Percentiles rank a stretch among this genome's conserved stretches.
phyloP scores from a whole-genome alignment of 2,888 invertebrate genomes.

The Tanytarsus gracilentus region DNA sequence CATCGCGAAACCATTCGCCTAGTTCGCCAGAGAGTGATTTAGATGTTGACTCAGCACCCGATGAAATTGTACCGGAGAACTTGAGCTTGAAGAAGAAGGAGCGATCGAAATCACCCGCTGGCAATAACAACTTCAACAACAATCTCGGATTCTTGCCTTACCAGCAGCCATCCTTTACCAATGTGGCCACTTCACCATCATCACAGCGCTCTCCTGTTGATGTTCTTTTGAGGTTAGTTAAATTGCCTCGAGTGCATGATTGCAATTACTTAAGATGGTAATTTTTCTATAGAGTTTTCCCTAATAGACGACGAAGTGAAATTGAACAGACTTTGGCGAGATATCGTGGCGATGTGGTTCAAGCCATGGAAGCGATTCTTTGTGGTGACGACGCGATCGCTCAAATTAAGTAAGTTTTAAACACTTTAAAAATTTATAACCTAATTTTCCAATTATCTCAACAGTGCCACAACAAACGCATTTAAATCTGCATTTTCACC shows the following conservation, averaged over 20 bases:
- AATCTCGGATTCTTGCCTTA: slow-evolving; percentile 45
- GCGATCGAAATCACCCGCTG: slow-evolving; percentile 44
- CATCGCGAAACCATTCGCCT: slow-evolving; percentile 40
- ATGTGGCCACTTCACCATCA: slow-evolving; percentile 35
- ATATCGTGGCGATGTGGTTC: slow-evolving; percentile 80
- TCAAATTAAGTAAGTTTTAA: slow-evolving; percentile 32
- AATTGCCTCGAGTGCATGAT: no score
- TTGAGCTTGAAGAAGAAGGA: slow-evolving; percentile 64
- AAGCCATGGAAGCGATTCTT: slow-evolving; percentile 86
- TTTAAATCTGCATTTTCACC: slow-evolving; percentile 69
- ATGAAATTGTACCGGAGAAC: slow-evolving; percentile 64
- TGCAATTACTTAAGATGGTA: background rate
- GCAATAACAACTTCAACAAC: slow-evolving; percentile 31
- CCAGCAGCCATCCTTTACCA: slow-evolving; percentile 39
- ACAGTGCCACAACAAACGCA: slow-evolving; percentile 39
- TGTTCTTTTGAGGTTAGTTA: slow-evolving; percentile 53
- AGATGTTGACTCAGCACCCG: slow-evolving; percentile 44
- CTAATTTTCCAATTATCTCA: background rate
- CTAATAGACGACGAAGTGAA: slow-evolving; percentile 73
- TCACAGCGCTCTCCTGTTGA: slow-evolving; percentile 69
- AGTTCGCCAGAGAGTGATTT: slow-evolving; percentile 44
- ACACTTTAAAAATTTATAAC: background rate
- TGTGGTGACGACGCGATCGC: slow-evolving; percentile 48
- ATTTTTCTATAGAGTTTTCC: slow-evolving; percentile 59
- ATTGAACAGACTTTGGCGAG: slow-evolving; percentile 76